Base-by-base conservation (phyloP, 1,140 invertebrate species). In the Steinernema khuongi region DNA sequence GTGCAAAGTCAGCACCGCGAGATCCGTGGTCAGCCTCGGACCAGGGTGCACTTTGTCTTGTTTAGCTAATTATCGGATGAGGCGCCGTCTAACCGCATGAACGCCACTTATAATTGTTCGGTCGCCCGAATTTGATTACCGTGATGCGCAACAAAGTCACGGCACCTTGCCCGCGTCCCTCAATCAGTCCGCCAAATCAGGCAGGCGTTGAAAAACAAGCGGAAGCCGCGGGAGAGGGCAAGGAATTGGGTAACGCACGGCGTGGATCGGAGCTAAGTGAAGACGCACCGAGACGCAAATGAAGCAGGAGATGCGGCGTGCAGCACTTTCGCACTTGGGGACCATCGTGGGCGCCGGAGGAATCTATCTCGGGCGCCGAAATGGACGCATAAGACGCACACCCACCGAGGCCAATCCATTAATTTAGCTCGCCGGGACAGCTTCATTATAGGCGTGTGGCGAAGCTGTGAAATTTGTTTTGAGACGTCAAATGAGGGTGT, bases 61-160 rank as follows among this genome's bases (percentile, higher is more conserved):
- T 60, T 60, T 60, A 60, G 50, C 50, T 60, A 60, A 60, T 60
- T 60, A 60, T 60, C 50, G 50, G 50, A 60, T 60, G 50, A 60
- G 11, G 7, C 50, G 26, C 26, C 50, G 36, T n/a, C 36, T 7
- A 41, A 41, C 36, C 36, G 50, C 50, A 22, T 22, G 50, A 60
- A 60, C 26, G 50, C 50, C 7, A 60, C 26, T 60, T 60, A 14
- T 60, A 60, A 60, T 60, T 60, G 50, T 4, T 60, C 7, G 7
- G n/a, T n/a, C n/a, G n/a, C n/a, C 7, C 50, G 2, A 14, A 60
- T 60, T 60, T 60, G 50, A 26, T 60, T 60, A 14, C 50, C 14
- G 50, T 60, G 50, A n/a, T n/a, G 36, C 7, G 36, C n/a, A 41
- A 22, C 7, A 60, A 4, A 4, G 14, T 26, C 19, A 60, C 50